Percentiles rank a stretch among this genome's conserved stretches.
phyloP scores from a whole-genome alignment of 35 echinoderm and acorn worm species.

The Amphiura filiformis region DNA sequence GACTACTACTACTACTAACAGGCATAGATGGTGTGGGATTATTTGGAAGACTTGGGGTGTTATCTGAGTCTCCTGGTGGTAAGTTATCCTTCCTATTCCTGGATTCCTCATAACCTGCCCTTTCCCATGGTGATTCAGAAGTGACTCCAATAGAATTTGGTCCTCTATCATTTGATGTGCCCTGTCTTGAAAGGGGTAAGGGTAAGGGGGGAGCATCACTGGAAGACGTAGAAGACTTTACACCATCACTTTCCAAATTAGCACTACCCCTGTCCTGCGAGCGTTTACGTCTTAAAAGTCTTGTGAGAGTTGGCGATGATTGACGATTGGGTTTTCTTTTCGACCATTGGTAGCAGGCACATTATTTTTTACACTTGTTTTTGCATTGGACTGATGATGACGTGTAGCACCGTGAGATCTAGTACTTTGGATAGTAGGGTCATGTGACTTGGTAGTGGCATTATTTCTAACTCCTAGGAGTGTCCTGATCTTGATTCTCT shows the following conservation, averaged over 20 bases:
- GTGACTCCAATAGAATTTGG: neutral
- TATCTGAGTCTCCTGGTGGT: neutral
- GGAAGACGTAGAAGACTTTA: neutral
- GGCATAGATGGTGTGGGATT: neutral
- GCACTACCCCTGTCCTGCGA: neutral
- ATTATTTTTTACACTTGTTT: neutral
- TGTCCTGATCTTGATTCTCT: neutral
- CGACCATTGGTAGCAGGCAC: neutral
- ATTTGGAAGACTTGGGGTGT: neutral
- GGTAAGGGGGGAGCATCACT: neutral
- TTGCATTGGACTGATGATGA: neutral
- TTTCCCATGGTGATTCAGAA: neutral
- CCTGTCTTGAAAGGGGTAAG: neutral
- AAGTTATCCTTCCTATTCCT: neutral
- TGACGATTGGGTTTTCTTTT: neutral
- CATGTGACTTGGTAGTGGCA: neutral
- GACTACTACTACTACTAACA: no score
- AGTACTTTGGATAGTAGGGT: neutral
- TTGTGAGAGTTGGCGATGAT: neutral
- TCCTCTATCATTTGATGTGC: constrained; percentile 5
- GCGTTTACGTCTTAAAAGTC: neutral
- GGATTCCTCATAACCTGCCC: no score
- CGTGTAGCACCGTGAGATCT: neutral
- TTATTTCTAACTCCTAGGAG: neutral
- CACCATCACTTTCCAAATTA: neutral